A percentile compares a stretch with the other conserved stretches of the same genome.
These are phyloP conservation scores for Globodera ellingtonae DNA, from an alignment of 1,140 invertebrate species.

Conservation along the genomic window DNA sequence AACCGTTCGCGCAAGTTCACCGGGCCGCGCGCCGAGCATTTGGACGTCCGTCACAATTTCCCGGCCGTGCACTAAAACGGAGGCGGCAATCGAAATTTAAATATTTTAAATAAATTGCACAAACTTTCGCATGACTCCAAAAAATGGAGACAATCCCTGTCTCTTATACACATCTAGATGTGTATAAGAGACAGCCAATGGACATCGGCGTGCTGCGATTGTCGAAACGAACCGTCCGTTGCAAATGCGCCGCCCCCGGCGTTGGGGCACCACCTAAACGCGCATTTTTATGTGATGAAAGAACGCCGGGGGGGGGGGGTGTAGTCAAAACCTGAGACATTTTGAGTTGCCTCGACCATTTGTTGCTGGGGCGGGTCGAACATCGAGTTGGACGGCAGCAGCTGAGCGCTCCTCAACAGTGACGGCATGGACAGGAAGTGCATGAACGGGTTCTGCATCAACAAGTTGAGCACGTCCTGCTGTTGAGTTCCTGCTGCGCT, in stretches of 20 bases:
- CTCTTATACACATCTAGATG: too few relatives aligned
- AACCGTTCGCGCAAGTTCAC: constrained; percentile 20
- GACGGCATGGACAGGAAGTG: constrained; percentile 60
- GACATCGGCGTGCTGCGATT: constrained; percentile 32
- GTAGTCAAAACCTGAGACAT: constrained; percentile 16
- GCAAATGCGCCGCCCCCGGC: background rate
- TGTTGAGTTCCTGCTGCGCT: constrained; percentile 25
- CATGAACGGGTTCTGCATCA: constrained; percentile 52
- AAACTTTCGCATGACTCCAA: constrained; percentile 82
- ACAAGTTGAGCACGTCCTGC: constrained; percentile 47
- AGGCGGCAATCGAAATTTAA: background rate
- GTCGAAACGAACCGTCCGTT: constrained; percentile 41
- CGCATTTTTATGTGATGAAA: background rate
- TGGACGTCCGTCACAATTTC: constrained; percentile 82
- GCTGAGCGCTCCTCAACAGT: constrained; percentile 43
- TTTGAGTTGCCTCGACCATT: constrained; percentile 13
- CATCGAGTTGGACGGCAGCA: constrained; percentile 43
- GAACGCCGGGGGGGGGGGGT: background rate
- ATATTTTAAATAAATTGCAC: constrained; percentile 33
- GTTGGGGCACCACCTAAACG: background rate
- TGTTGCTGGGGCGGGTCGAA: constrained; percentile 35
- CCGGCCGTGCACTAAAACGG: constrained; percentile 73
- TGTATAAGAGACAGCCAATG: too few relatives aligned
- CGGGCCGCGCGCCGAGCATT: constrained; percentile 77
- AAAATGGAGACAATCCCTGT: constrained; percentile 87